Conservation (phyloP, 2,797 vertebrate species). For the Todus mexicanus region DNA sequence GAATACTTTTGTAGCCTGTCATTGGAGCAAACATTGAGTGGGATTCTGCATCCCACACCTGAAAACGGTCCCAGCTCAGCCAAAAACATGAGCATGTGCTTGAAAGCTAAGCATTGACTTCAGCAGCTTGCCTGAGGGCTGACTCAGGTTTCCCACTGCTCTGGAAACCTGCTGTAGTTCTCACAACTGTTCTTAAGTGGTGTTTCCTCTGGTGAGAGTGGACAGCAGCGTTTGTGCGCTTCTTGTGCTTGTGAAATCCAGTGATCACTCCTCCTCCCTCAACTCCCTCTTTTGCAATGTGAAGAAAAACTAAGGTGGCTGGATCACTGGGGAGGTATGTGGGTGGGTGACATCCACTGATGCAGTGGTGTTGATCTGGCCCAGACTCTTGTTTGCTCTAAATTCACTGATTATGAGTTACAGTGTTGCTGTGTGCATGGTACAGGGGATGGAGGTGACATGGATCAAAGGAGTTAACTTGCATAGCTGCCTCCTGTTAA, state of each 20-base stretch:
- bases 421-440: not conserved
- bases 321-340: not conserved
- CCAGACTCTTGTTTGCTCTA: rapidly evolving
- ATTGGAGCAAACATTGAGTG: not conserved
- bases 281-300: not conserved
- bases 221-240: not conserved
- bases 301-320: not conserved
- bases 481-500: not conserved
- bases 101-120: not conserved
- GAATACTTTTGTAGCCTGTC: slow-evolving; percentile 29
- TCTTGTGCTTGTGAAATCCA: not conserved
- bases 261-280: not conserved
- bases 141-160: not conserved
- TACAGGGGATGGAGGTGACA: not conserved
- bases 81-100: not conserved
- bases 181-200: not conserved
- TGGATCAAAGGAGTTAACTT: not conserved
- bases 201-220: not conserved
- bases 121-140: not conserved
- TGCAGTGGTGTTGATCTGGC: not conserved
- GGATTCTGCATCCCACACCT: slow-evolving; percentile 13
- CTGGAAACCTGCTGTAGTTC: not conserved
- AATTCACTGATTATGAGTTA: not conserved
- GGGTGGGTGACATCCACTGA: not conserved
- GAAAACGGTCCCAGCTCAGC: not conserved